Conservation (phyloP, 2,113 vertebrate genomes). For the Percina caprodes region DNA sequence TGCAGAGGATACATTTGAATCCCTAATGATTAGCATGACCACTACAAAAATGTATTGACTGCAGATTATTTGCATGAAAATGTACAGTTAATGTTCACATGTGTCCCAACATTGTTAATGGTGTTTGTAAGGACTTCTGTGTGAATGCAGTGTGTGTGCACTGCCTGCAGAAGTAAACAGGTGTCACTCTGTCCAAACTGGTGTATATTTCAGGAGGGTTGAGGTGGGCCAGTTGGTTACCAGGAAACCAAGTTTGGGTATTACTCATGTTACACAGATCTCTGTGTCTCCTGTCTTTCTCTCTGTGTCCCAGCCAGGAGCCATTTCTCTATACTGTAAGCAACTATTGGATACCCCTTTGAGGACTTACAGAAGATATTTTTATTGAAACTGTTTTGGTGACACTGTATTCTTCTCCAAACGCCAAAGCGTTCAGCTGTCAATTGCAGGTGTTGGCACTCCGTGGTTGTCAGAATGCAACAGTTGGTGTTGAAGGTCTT, state of each 20-base stretch:
- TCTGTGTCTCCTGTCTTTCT: constrained; percentile 46
- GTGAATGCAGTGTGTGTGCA: background rate
- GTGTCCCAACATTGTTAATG: background rate
- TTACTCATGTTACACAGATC: constrained; percentile 71
- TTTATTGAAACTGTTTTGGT: background rate
- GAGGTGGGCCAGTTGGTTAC: constrained; percentile 69
- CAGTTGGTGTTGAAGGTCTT: constrained; percentile 48
- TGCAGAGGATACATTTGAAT: background rate
- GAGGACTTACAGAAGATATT: constrained; percentile 8
- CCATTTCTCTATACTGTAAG: constrained; percentile 2
- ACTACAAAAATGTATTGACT: background rate
- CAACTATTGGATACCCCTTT: background rate
- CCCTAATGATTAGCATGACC: background rate
- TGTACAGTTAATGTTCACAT: background rate
- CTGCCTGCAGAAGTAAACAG: constrained; percentile 44
- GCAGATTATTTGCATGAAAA: background rate
- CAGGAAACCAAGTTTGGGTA: constrained; percentile 66
- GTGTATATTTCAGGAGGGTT: constrained; percentile 73
- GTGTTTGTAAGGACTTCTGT: background rate
- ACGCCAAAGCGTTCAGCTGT: constrained; percentile 11
- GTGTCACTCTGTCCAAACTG: constrained; percentile 56
- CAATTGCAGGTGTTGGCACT: constrained; percentile 22
- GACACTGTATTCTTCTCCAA: background rate
- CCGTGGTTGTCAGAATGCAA: constrained; percentile 67
- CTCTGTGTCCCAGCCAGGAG: constrained; percentile 25